Evolutionary conservation across 2,113 vertebrate species (phyloP).

Genomic region (Aepyceros melampus): DNA sequence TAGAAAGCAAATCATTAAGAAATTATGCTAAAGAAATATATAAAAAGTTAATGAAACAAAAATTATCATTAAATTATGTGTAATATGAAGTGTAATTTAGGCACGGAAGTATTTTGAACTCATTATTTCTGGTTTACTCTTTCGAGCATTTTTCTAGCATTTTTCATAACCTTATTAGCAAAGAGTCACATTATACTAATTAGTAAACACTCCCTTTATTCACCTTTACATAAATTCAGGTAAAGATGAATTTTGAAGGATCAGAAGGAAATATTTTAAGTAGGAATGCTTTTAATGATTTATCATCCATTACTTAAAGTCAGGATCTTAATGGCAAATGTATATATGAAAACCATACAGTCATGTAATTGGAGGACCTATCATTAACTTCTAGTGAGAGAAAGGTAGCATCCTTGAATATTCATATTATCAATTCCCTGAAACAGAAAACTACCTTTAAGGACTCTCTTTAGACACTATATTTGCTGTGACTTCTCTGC

Average conservation of each 20-base stretch:
- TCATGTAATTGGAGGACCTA: neutral
- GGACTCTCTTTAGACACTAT: slow-evolving; percentile 60
- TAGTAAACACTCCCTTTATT: neutral
- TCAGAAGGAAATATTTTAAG: neutral
- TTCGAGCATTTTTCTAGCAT: neutral
- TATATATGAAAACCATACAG: neutral
- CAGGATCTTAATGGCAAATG: neutral
- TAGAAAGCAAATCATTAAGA: neutral
- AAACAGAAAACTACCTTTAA: slow-evolving; percentile 65
- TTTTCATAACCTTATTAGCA: neutral
- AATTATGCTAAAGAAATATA: neutral
- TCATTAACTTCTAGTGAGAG: neutral
- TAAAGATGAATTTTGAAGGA: neutral
- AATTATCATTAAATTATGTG: neutral
- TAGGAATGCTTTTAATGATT: neutral
- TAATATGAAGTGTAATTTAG: neutral
- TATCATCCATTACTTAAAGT: neutral
- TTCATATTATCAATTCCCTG: slow-evolving; percentile 49
- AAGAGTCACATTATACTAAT: neutral
- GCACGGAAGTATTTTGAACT: neutral
- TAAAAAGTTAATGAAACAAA: neutral
- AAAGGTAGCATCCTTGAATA: slow-evolving; percentile 21
- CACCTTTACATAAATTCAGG: neutral
- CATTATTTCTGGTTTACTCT: neutral
- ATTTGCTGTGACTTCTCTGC: slow-evolving; percentile 67